Conservation (phyloP, 2,797 vertebrate species). For the Pangasius mekongensis region DNA sequence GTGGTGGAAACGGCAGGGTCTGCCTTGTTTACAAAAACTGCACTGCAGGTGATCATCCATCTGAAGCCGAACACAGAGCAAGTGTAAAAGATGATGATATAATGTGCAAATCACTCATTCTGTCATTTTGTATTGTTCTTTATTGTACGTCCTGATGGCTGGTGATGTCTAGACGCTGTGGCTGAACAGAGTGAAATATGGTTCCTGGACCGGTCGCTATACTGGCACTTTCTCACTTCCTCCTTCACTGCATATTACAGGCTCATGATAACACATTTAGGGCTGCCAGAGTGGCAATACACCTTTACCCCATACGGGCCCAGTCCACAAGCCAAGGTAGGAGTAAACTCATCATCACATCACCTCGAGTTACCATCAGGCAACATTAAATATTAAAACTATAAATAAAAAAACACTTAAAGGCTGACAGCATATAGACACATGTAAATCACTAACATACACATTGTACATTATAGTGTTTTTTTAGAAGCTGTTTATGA, state of each 20-base stretch:
- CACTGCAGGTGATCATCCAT: slow-evolving; percentile 77
- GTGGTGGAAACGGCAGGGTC: slow-evolving; percentile 90
- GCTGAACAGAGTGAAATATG: slow-evolving; percentile 87
- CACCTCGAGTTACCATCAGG: not conserved
- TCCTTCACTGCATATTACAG: slow-evolving; percentile 94
- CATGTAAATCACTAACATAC: too few species aligned
- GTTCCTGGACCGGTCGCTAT: slow-evolving; percentile 94
- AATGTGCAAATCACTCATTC: not conserved
- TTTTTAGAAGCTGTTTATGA: not conserved
- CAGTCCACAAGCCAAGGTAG: slow-evolving; percentile 93
- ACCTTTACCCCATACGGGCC: slow-evolving; percentile 90
- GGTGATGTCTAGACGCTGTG: slow-evolving; percentile 71
- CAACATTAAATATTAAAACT: not conserved
- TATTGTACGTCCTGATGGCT: not conserved
- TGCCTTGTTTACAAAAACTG: slow-evolving; percentile 92
- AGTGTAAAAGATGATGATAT: not conserved
- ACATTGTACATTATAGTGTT: too few species aligned
- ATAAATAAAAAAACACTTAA: not conserved
- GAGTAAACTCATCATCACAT: slow-evolving; percentile 23
- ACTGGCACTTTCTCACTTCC: slow-evolving; percentile 91
- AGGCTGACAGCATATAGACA: not conserved
- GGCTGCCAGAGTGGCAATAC: slow-evolving; percentile 96
- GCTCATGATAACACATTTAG: slow-evolving; percentile 92
- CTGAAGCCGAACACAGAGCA: not conserved
- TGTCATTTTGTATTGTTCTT: not conserved